Evolutionary conservation across 2,888 invertebrate species (phyloP), one percentile per base, ranked within the genome.

Genomic region (Drosophila atroscutellata): DNA sequence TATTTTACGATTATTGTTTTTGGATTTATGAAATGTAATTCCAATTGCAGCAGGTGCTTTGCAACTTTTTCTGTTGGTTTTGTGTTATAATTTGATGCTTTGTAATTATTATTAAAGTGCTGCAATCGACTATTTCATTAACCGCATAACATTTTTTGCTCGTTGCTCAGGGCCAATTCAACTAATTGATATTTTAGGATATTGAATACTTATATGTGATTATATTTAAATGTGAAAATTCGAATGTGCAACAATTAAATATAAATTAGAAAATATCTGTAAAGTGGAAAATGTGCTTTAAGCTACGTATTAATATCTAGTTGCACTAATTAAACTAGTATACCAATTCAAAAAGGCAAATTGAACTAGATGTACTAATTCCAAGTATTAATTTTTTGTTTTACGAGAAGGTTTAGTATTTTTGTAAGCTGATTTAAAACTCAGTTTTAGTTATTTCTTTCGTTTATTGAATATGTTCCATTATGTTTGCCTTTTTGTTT

Each of bases 1-100:
- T 86, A 86, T 90, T 86, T 88, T 90, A 86, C 69, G 90, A 88
- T 86, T 86, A 86, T 86, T 86, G 90, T 90, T 86, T 86, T 90
- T 81, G 88, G 88, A 86, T 90, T 88, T 85, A 87, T 87, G 86
- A 79, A 87, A 82, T 75, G 81, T 86, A 81, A 86, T 86, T 88
- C 84, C 87, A 82, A 71, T 78, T 82, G 78, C 82, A 80, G 83
- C 71, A 81, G 77, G 69, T 71, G 59, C 47, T 20, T 24, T 50
- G 63, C 47, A 55, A 55, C 15, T 1, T 4, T 59, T 69, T 59
- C 20, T 61, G 39, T 37, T 67, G 45, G n/a, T 61, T 54, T 34
- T 34, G 26, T 60, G 54, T 34, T 36, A 20, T 64, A 72, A 65
- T 73, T 65, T 34, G 64, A 49, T 66, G 65, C 55, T 77, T 57